Evolutionary conservation across 2,888 invertebrate genomes (phyloP).

Genomic region (Lithodes maja): DNA sequence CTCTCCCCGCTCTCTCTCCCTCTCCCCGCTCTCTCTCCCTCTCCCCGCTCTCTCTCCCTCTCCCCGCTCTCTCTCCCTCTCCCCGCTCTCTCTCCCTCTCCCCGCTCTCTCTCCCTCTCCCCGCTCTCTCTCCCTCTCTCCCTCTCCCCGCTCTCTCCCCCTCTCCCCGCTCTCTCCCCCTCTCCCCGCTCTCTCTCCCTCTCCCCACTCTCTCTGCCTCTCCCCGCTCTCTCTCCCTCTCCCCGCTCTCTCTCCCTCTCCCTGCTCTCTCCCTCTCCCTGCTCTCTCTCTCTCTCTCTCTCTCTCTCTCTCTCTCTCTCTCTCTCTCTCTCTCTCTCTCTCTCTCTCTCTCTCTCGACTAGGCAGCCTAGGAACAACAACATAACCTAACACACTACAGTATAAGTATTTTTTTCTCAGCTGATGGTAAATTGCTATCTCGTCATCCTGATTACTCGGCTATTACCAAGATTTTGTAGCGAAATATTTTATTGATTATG

Average conservation of each 20-base stretch:
- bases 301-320: neutral
- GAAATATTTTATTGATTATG: no score
- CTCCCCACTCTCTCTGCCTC: neutral
- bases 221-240: neutral
- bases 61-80: no score
- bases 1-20: neutral
- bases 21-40: constrained; percentile 2
- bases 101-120: neutral
- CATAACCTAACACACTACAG: no score
- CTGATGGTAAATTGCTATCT: no score
- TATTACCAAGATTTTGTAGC: no score
- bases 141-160: neutral
- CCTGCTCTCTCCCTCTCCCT: no score
- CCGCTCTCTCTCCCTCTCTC: neutral
- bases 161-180: neutral
- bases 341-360: no score
- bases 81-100: neutral
- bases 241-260: neutral
- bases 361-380: no score
- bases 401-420: no score
- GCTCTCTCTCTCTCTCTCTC: no score
- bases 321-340: neutral
- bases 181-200: constrained; percentile 4
- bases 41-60: no score
- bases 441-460: no score